Evolutionary conservation across 1,140 invertebrate genomes (phyloP).

Genomic region (Drosophila sulfurigaster): DNA sequence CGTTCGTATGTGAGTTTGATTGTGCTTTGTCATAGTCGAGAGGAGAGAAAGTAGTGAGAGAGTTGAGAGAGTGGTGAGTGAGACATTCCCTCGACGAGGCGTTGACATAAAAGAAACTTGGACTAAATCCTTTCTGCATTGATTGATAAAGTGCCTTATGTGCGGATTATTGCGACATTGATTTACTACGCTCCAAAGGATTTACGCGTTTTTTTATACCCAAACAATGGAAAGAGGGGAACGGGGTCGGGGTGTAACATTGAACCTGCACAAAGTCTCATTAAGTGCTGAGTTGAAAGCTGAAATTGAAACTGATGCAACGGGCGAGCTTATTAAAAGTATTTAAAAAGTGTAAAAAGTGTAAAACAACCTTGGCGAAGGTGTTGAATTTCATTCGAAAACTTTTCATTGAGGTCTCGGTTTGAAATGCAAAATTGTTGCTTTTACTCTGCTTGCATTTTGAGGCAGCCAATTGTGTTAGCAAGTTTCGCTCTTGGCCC

Average conservation of each 20-base stretch:
- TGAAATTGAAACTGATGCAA: background rate
- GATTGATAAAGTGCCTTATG: conserved; percentile 84
- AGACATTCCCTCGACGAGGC: conserved; percentile 38
- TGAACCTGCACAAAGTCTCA: conserved; percentile 8
- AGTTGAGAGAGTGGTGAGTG: too few relatives aligned
- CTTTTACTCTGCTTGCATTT: conserved; percentile 47
- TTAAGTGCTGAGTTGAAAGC: conserved; percentile 10
- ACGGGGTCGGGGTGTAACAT: background rate
- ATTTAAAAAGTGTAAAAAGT: conserved; percentile 57
- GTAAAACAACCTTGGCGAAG: conserved; percentile 49
- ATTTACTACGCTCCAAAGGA: conserved; percentile 71
- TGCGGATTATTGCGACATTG: conserved; percentile 79
- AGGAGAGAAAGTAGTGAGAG: background rate
- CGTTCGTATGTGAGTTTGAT: conserved; percentile 20
- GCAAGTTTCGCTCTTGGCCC: conserved; percentile 52
- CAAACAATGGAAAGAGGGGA: background rate
- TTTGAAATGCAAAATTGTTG: conserved; percentile 62
- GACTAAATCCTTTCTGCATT: conserved; percentile 81
- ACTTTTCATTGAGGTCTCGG: conserved; percentile 46
- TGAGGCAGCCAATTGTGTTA: conserved; percentile 69
- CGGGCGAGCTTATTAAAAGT: conserved; percentile 20
- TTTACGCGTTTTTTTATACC: conserved; percentile 51
- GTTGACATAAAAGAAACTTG: conserved; percentile 76
- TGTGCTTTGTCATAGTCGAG: conserved; percentile 53
- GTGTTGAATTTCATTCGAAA: conserved; percentile 81